These are phyloP conservation scores for Harpagoxenus sublaevis DNA, from an alignment of 2,888 invertebrate genomes.

Conservation along the genomic window DNA sequence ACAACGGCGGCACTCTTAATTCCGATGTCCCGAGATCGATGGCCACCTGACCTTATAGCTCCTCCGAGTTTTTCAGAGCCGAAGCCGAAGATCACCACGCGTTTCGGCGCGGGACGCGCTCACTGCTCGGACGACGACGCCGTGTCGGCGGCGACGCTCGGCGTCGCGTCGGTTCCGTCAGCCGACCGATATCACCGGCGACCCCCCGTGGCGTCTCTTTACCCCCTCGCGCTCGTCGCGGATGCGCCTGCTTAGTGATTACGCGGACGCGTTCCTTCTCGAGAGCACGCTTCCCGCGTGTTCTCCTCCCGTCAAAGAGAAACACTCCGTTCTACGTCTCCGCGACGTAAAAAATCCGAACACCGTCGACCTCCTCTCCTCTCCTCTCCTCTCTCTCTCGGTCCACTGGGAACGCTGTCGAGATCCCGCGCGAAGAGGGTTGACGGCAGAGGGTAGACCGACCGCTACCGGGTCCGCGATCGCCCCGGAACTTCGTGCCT, in stretches of 20 bases:
- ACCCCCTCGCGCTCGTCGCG: not conserved
- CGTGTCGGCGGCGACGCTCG: conserved; percentile 25
- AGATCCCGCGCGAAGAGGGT: not conserved
- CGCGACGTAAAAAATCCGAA: not conserved
- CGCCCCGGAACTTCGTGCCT: not conserved
- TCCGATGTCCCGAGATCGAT: not conserved
- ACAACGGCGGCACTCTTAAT: not conserved
- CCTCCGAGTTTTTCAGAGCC: not conserved
- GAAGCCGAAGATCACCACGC: not conserved
- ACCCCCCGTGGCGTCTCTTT: not conserved
- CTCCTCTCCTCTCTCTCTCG: not conserved
- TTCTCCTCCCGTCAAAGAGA: not conserved
- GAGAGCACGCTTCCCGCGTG: too few relatives aligned
- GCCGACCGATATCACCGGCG: not conserved
- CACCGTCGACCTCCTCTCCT: not conserved
- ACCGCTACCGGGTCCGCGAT: conserved; percentile 19
- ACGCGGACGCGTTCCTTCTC: too few relatives aligned
- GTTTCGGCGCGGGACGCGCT: not conserved
- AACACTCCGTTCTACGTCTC: not conserved
- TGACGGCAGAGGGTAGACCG: not conserved
- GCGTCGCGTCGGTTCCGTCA: conserved; percentile 44
- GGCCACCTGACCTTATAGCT: not conserved
- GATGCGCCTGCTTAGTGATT: too few relatives aligned
- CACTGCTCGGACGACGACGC: conserved; percentile 1
- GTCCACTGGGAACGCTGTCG: not conserved